Conservation (phyloP, 1,140 invertebrate genomes). For the Gonioctena quinquepunctata region DNA sequence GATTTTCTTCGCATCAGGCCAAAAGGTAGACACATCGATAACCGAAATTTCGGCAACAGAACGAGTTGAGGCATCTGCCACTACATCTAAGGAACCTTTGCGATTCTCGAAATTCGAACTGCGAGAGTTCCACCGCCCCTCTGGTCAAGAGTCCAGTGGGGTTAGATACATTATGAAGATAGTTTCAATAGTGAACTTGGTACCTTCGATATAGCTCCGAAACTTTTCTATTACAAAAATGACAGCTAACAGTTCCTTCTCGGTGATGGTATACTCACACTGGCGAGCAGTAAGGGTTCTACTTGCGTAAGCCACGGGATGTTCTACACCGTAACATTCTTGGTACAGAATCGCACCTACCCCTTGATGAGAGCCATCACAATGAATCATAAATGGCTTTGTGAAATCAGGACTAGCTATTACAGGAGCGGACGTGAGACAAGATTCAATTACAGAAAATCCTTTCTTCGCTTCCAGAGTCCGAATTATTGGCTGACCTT, state of each 20-base stretch:
- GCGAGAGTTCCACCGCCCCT: constrained; percentile 48
- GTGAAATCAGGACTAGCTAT: constrained; percentile 21
- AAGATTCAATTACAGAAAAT: constrained; percentile 34
- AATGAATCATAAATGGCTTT: constrained; percentile 11
- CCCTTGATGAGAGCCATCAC: constrained; percentile 38
- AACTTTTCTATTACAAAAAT: constrained; percentile 55
- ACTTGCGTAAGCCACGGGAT: constrained; percentile 43
- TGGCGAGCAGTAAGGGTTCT: constrained; percentile 48
- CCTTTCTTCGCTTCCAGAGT: neutral
- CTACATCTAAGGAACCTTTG: neutral
- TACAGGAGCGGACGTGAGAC: constrained; percentile 1
- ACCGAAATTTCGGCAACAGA: neutral
- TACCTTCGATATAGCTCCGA: constrained; percentile 53
- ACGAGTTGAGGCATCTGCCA: constrained; percentile 14
- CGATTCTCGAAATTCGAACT: constrained; percentile 4
- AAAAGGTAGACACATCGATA: constrained; percentile 1
- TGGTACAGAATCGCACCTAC: constrained; percentile 47
- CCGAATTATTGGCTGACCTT: constrained; percentile 7
- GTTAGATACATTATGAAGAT: constrained; percentile 56
- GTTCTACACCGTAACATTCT: constrained; percentile 29
- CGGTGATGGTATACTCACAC: constrained; percentile 54
- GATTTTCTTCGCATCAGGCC: constrained; percentile 9
- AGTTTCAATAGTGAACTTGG: constrained; percentile 58
- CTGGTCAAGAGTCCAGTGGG: constrained; percentile 52
- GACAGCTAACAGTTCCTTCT: constrained; percentile 58